phyloP scores from a whole-genome alignment of 1,140 invertebrate species.

The Drosophila novamexicana region DNA sequence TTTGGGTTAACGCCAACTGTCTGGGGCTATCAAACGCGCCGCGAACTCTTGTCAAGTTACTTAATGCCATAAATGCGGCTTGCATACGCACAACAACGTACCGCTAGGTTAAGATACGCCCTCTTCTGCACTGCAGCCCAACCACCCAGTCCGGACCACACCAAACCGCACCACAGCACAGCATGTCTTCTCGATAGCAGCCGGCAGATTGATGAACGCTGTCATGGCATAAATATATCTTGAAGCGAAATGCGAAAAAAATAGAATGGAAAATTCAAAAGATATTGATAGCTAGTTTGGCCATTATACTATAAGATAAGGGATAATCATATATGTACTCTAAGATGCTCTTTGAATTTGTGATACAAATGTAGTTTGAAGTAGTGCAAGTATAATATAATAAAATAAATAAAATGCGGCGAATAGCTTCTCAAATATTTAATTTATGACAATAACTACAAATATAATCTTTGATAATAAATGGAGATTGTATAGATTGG shows the following conservation, averaged over 20 bases:
- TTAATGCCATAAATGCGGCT: slow-evolving; percentile 63
- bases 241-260: slow-evolving; percentile 46
- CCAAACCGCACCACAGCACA: slow-evolving; percentile 5
- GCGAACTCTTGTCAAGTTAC: slow-evolving; percentile 61
- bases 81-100: slow-evolving; percentile 29
- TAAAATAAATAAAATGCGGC: too few relatives aligned
- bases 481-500: too few relatives aligned
- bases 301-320: background rate
- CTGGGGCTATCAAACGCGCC: slow-evolving; percentile 56
- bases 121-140: background rate
- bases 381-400: too few relatives aligned
- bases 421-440: too few relatives aligned
- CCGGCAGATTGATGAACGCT: slow-evolving; percentile 52
- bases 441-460: too few relatives aligned
- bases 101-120: slow-evolving; percentile 31
- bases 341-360: slow-evolving; percentile 19
- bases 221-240: slow-evolving; percentile 48
- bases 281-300: slow-evolving; percentile 1
- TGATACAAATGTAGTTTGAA: background rate
- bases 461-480: too few relatives aligned
- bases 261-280: slow-evolving; percentile 21
- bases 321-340: background rate
- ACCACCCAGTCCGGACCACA: background rate
- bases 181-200: slow-evolving; percentile 42
- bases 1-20: slow-evolving; percentile 59